Conservation (phyloP, 2,113 vertebrate genomes). For the Thinocorus orbignyianus region DNA sequence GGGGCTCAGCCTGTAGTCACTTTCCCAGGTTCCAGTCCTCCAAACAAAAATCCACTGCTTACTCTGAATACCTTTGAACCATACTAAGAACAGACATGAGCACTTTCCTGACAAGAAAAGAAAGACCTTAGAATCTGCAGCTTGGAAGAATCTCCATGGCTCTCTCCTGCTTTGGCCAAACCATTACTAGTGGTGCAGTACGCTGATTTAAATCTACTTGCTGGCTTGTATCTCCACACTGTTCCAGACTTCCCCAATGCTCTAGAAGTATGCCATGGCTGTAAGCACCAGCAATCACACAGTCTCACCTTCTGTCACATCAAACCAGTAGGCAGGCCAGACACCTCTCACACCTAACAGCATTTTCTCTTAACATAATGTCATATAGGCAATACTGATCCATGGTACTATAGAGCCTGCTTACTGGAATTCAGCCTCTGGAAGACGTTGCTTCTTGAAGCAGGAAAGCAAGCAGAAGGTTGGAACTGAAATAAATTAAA, state of each 20-base stretch:
- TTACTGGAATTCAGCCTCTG: neutral
- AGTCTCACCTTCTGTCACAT: neutral
- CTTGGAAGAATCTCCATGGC: neutral
- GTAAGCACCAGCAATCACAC: neutral
- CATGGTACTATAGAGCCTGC: neutral
- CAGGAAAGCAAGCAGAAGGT: neutral
- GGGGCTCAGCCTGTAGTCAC: neutral
- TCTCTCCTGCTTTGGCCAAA: neutral
- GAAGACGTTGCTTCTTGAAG: neutral
- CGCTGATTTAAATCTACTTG: neutral
- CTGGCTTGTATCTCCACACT: neutral
- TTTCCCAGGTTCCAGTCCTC: neutral
- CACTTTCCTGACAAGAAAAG: neutral
- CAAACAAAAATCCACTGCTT: neutral
- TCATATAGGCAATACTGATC: neutral
- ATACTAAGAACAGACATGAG: rapidly evolving
- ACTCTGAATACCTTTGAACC: neutral
- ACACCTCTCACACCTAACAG: neutral
- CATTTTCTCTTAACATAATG: neutral
- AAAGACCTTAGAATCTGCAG: neutral
- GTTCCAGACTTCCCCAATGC: neutral
- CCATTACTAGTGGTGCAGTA: neutral
- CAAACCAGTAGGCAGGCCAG: neutral
- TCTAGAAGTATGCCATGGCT: neutral
- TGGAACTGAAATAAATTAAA: neutral